Evolutionary conservation across 2,888 invertebrate species (phyloP).

Genomic region (Hirtodrosophila confusa): DNA sequence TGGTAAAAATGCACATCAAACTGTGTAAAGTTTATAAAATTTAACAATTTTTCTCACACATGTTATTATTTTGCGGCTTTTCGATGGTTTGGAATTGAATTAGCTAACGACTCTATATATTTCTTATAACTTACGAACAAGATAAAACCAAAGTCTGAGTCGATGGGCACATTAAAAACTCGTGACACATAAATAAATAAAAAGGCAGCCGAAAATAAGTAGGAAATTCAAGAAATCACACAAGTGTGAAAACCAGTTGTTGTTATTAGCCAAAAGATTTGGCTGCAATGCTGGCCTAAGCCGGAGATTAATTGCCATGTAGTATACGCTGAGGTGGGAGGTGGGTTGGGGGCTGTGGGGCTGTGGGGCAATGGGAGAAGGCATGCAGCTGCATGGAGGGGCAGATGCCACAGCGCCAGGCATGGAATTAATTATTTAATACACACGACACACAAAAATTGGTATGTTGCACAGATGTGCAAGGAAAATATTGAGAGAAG

Average conservation of each 20-base stretch:
- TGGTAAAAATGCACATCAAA: constrained; percentile 11
- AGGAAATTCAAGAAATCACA: constrained; percentile 34
- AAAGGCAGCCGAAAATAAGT: constrained; percentile 13
- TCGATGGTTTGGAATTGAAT: constrained; percentile 20
- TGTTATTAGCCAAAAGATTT: constrained; percentile 36
- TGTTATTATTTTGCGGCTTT: constrained; percentile 18
- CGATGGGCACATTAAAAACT: constrained; percentile 29
- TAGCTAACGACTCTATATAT: constrained; percentile 17
- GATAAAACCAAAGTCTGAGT: constrained; percentile 5
- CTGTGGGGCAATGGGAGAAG: constrained; percentile 24
- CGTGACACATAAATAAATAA: constrained; percentile 58
- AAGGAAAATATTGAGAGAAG: constrained; percentile 13
- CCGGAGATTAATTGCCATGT: constrained; percentile 61
- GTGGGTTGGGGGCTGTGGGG: background rate
- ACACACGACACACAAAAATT: constrained; percentile 18
- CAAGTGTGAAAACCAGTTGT: constrained; percentile 62
- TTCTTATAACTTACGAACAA: constrained; percentile 11
- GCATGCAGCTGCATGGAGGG: constrained; percentile 46
- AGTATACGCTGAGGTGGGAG: background rate
- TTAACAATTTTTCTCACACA: constrained; percentile 3
- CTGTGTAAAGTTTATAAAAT: constrained; percentile 13
- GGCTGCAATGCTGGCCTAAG: constrained; percentile 46
- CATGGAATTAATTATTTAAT: constrained; percentile 64
- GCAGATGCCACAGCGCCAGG: constrained; percentile 52
- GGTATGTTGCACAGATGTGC: constrained; percentile 74